These are phyloP conservation scores for Drosophila busckii DNA, from an alignment of 1,140 invertebrate genomes.

Conservation along the genomic window DNA sequence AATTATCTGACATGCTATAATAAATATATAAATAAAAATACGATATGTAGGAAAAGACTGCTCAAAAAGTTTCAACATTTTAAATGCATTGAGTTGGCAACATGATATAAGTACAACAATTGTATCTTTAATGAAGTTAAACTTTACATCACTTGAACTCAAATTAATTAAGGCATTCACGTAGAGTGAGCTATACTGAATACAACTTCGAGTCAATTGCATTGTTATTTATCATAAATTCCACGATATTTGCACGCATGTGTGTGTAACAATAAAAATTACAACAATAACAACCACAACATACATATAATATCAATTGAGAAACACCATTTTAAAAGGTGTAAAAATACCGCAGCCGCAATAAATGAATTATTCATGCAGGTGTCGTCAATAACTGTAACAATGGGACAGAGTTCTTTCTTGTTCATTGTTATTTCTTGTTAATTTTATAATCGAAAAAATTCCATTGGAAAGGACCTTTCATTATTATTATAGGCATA, in stretches of 20 bases:
- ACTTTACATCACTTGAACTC: too few relatives aligned
- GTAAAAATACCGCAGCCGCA: constrained; percentile 41
- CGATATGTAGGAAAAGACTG: constrained; percentile 54
- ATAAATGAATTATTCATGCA: constrained; percentile 33
- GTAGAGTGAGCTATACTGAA: constrained; percentile 41
- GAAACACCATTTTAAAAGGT: constrained; percentile 37
- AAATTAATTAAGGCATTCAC: too few relatives aligned
- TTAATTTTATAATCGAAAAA: too few relatives aligned
- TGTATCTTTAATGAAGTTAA: too few relatives aligned
- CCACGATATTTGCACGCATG: constrained; percentile 8
- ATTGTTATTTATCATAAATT: constrained; percentile 66
- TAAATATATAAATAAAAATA: constrained; percentile 54
- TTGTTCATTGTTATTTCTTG: too few relatives aligned
- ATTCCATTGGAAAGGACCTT: too few relatives aligned
- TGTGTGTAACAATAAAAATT: constrained; percentile 12
- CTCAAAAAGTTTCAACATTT: constrained; percentile 39
- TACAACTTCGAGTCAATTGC: constrained; percentile 66
- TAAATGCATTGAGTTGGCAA: constrained; percentile 17
- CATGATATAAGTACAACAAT: constrained; percentile 26
- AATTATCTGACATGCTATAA: constrained; percentile 21
- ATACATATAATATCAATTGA: constrained; percentile 26
- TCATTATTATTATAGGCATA: too few relatives aligned
- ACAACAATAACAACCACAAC: constrained; percentile 7
- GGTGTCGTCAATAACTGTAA: constrained; percentile 2
- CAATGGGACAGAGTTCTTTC: too few relatives aligned